A percentile compares a stretch with the other conserved stretches of the same genome.
Conservation (phyloP, 2,113 vertebrate genomes). For the Burhinus bistriatus region DNA sequence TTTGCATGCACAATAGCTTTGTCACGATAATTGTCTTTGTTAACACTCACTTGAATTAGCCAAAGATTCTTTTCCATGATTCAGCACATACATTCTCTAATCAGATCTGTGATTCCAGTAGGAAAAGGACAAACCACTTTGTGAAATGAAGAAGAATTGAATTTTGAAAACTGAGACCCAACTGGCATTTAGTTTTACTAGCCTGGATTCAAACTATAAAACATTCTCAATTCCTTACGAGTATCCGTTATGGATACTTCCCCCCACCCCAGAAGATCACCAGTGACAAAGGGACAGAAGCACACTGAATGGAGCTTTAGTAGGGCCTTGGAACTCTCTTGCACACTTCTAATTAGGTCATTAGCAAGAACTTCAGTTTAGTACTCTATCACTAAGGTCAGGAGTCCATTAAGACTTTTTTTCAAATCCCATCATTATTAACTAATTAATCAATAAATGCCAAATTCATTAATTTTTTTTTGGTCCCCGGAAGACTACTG, state of each 20-base stretch:
- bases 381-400: neutral
- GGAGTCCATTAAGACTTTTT: neutral
- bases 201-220: neutral
- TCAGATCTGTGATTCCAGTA: constrained; percentile 31
- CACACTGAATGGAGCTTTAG: neutral
- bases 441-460: neutral
- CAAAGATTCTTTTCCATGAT: constrained; percentile 43
- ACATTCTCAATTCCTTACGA: neutral
- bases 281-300: neutral
- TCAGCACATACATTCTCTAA: constrained; percentile 37
- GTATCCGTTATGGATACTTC: neutral
- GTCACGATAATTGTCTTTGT: neutral
- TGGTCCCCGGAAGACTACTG: neutral
- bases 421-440: neutral
- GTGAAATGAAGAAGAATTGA: neutral
- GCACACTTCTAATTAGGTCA: neutral
- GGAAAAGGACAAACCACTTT: constrained; percentile 28
- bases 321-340: neutral
- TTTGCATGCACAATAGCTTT: neutral
- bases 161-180: neutral
- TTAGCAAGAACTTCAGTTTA: neutral
- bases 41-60: constrained; percentile 17
- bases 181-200: neutral
- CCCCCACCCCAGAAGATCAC: neutral
- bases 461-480: neutral